phyloP scores from a whole-genome alignment of 2,888 invertebrate genomes.

The Muscina levida region DNA sequence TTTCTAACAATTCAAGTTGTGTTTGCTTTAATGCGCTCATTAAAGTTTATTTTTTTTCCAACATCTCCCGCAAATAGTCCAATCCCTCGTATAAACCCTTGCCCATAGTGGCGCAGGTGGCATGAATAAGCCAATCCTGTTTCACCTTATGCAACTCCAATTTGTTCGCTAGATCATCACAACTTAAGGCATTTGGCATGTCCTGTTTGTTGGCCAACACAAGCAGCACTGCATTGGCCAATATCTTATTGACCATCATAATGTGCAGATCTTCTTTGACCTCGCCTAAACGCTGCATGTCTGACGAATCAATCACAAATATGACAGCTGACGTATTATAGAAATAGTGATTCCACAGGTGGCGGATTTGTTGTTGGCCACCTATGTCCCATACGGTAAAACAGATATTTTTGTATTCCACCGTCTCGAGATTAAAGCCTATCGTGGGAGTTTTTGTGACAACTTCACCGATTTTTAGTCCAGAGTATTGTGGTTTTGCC shows the following conservation, averaged over 20 bases:
- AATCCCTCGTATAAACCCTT: conserved; percentile 67
- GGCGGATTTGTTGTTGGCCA: conserved; percentile 70
- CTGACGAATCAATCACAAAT: conserved; percentile 71
- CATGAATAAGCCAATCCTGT: conserved; percentile 68
- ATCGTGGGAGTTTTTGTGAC: conserved; percentile 84
- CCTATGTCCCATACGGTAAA: conserved; percentile 73
- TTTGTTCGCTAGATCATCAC: conserved; percentile 62
- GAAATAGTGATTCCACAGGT: conserved; percentile 71
- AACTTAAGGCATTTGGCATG: conserved; percentile 67
- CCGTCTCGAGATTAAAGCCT: conserved; percentile 73
- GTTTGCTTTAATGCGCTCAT: no score
- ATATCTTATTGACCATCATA: conserved; percentile 67
- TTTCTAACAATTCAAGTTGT: no score
- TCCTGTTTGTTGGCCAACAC: conserved; percentile 73
- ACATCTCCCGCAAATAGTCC: conserved; percentile 96
- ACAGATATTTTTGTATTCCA: conserved; percentile 68
- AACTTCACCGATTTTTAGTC: conserved; percentile 95
- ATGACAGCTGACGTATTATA: conserved; percentile 70
- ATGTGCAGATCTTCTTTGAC: conserved; percentile 69
- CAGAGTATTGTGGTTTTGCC: conserved; percentile 98
- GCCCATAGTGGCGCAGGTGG: conserved; percentile 67
- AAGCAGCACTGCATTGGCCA: conserved; percentile 67
- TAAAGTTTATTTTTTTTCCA: conserved; percentile 91
- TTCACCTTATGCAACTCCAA: conserved; percentile 52
- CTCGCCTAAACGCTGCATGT: conserved; percentile 66